Evolutionary conservation across 2,888 invertebrate genomes (phyloP).

Genomic region (Nephrocerus scutellatus): DNA sequence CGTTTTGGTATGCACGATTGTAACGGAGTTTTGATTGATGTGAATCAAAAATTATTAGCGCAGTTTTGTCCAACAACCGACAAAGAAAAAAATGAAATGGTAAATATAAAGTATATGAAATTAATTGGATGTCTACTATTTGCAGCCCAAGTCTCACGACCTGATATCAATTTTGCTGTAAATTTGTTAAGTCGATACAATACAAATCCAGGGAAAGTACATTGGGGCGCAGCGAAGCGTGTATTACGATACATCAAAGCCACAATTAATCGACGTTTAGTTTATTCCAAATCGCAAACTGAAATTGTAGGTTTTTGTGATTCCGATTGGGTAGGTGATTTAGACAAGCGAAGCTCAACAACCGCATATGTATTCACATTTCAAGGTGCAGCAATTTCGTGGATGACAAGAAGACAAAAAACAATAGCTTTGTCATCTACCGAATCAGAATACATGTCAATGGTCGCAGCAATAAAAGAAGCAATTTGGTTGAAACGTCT

Average conservation of each 20-base stretch:
- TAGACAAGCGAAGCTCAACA: constrained; percentile 5
- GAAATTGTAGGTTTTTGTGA: constrained; percentile 7
- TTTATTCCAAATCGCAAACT: not conserved
- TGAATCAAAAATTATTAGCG: constrained; percentile 15
- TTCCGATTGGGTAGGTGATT: constrained; percentile 11
- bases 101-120: constrained; percentile 20
- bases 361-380: constrained; percentile 10
- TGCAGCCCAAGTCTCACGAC: constrained; percentile 19
- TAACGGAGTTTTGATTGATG: constrained; percentile 16
- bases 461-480: constrained; percentile 8
- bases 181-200: constrained; percentile 15
- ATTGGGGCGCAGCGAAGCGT: constrained; percentile 19
- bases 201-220: constrained; percentile 18
- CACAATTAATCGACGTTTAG: constrained; percentile 1
- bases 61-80: constrained; percentile 20
- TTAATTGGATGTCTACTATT: constrained; percentile 17
- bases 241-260: constrained; percentile 20
- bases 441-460: constrained; percentile 10
- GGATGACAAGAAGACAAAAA: constrained; percentile 9
- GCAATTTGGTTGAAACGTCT: constrained; percentile 10
- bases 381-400: constrained; percentile 7
- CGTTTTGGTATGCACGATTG: constrained; percentile 17
- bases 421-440: constrained; percentile 12
- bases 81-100: constrained; percentile 16
- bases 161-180: constrained; percentile 17